These are phyloP conservation scores for Eubasilissa splendida DNA, from an alignment of 2,888 invertebrate species.

Conservation along the genomic window DNA sequence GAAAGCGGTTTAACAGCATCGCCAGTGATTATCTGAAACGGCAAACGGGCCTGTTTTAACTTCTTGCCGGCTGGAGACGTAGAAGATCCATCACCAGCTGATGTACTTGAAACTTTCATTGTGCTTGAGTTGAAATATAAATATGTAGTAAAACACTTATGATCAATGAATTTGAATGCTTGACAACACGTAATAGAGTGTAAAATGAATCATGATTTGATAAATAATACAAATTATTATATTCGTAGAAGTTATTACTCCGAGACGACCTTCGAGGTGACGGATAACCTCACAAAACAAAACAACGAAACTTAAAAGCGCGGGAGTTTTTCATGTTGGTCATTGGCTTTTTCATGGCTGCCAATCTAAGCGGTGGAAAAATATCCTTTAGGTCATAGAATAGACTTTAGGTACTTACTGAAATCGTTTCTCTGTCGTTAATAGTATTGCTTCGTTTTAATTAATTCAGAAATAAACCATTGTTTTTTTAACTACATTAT, in stretches of 20 bases:
- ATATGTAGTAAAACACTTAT: neutral
- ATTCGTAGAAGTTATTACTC: neutral
- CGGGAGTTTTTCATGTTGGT: slow-evolving; percentile 48
- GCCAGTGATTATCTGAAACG: slow-evolving; percentile 73
- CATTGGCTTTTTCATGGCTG: neutral
- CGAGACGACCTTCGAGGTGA: slow-evolving; percentile 37
- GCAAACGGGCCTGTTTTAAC: slow-evolving; percentile 75
- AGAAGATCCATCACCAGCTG: slow-evolving; percentile 40
- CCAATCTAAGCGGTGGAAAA: neutral
- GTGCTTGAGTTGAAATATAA: neutral
- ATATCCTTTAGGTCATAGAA: neutral
- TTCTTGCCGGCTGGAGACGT: slow-evolving; percentile 65
- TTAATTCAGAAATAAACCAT: no score
- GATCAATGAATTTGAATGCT: neutral
- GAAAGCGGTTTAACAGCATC: slow-evolving; percentile 63
- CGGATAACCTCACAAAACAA: slow-evolving; percentile 53
- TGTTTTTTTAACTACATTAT: no score
- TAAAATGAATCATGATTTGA: slow-evolving; percentile 22
- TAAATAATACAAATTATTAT: slow-evolving; percentile 21
- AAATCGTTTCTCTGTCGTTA: no score
- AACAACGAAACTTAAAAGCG: slow-evolving; percentile 54
- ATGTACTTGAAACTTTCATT: slow-evolving; percentile 51
- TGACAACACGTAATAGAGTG: neutral
- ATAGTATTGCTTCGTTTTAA: no score
- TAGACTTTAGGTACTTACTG: slow-evolving; percentile 8